Conservation (phyloP, 2,888 invertebrate species). For the Agriopis leucophaearia region DNA sequence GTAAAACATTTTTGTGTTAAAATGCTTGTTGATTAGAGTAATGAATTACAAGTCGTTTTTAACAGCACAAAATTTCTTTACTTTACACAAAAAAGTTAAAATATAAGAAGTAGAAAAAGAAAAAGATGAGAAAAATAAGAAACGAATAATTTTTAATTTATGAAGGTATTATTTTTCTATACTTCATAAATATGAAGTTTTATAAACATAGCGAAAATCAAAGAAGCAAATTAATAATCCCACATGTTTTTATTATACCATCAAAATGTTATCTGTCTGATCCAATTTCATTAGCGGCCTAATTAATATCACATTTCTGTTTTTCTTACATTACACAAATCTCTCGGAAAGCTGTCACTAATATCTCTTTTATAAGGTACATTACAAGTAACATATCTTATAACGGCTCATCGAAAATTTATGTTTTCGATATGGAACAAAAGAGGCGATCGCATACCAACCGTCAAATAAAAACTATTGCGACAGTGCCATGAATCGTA, state of each 20-base stretch:
- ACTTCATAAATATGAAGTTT: too few species aligned
- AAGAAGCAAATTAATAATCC: too few species aligned
- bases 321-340: conserved; percentile 33
- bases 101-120: too few species aligned
- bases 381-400: conserved; percentile 1
- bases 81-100: too few species aligned
- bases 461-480: not conserved
- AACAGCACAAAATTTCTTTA: too few species aligned
- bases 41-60: too few species aligned
- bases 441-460: too few species aligned
- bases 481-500: not conserved
- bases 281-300: conserved; percentile 28
- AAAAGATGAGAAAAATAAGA: too few species aligned
- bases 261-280: conserved; percentile 15
- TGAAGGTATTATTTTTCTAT: not conserved
- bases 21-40: too few species aligned
- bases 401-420: not conserved
- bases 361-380: conserved; percentile 22
- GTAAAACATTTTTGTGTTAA: too few species aligned
- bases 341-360: conserved; percentile 19
- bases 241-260: not conserved
- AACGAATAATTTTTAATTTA: too few species aligned
- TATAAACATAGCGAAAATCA: not conserved
- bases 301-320: conserved; percentile 36
- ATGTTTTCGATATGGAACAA: not conserved